phyloP scores from a whole-genome alignment of 2,888 invertebrate genomes.

The Nomada ferruginata region DNA sequence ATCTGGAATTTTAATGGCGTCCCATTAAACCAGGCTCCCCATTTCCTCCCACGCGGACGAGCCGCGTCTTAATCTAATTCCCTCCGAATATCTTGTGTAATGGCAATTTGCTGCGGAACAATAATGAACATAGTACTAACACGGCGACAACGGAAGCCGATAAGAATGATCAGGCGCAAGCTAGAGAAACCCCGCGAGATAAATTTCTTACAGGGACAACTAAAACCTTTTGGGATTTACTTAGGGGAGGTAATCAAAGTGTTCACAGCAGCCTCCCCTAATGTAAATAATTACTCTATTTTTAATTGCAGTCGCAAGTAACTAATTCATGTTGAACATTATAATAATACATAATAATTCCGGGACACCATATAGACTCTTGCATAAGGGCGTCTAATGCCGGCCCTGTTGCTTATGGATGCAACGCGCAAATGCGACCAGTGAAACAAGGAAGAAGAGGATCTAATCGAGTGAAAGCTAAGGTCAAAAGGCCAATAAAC shows the following conservation, averaged over 20 bases:
- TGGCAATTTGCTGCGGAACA: background rate
- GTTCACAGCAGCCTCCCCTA: too few relatives aligned
- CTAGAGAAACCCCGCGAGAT: background rate
- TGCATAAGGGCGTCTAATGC: too few relatives aligned
- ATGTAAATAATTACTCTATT: too few relatives aligned
- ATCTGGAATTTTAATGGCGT: conserved; percentile 1
- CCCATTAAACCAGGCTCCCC: background rate
- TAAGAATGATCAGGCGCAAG: conserved; percentile 22
- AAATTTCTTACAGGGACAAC: too few relatives aligned
- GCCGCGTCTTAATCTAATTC: background rate
- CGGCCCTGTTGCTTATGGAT: background rate
- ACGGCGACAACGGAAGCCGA: conserved; percentile 5
- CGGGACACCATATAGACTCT: too few relatives aligned
- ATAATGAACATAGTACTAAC: background rate
- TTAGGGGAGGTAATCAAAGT: too few relatives aligned
- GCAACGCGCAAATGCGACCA: conserved; percentile 5
- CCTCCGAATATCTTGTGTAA: background rate
- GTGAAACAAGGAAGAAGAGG: conserved; percentile 59
- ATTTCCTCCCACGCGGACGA: background rate
- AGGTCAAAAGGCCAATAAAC: conserved; percentile 62
- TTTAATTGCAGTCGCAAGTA: too few relatives aligned
- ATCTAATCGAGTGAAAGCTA: conserved; percentile 61
- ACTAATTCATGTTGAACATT: too few relatives aligned
- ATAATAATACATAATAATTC: too few relatives aligned
- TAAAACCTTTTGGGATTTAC: too few relatives aligned